phyloP scores from a whole-genome alignment of 1,140 invertebrate genomes.

The Rhagoletis pomonella region DNA sequence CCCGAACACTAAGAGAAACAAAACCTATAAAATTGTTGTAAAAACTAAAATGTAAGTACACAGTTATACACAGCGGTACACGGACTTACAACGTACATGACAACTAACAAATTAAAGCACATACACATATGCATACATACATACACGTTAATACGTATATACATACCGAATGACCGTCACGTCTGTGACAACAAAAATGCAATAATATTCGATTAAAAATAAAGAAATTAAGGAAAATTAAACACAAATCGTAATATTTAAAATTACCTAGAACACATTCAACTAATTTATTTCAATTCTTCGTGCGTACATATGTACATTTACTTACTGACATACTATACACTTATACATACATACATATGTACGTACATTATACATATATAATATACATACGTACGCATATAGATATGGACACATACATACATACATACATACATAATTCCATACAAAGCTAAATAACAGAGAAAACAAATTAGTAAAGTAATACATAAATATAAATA shows the following conservation, averaged over 20 bases:
- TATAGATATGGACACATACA: conserved; percentile 6
- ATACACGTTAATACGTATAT: neutral
- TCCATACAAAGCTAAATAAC: conserved; percentile 32
- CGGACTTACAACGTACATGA: neutral
- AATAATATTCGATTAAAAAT: conserved; percentile 3
- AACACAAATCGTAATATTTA: neutral
- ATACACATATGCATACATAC: neutral
- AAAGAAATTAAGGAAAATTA: neutral
- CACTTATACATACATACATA: conserved; percentile 24
- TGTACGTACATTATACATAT: conserved; percentile 38
- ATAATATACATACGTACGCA: conserved; percentile 52
- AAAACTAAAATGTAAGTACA: conserved; percentile 12
- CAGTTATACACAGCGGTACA: neutral
- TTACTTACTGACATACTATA: neutral
- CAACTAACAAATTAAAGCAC: neutral
- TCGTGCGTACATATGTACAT: conserved; percentile 25
- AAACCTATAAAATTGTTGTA: conserved; percentile 13
- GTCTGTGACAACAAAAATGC: neutral
- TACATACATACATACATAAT: conserved; percentile 53
- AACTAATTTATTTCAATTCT: conserved; percentile 13
- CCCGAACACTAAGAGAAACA: neutral
- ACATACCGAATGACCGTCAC: neutral
- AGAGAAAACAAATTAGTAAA: conserved; percentile 37
- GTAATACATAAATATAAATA: conserved; percentile 65
- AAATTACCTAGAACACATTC: neutral